Evolutionary conservation across 2,113 vertebrate genomes (phyloP), one percentile per base, ranked within the genome.

Genomic region (Ailurus styani): DNA sequence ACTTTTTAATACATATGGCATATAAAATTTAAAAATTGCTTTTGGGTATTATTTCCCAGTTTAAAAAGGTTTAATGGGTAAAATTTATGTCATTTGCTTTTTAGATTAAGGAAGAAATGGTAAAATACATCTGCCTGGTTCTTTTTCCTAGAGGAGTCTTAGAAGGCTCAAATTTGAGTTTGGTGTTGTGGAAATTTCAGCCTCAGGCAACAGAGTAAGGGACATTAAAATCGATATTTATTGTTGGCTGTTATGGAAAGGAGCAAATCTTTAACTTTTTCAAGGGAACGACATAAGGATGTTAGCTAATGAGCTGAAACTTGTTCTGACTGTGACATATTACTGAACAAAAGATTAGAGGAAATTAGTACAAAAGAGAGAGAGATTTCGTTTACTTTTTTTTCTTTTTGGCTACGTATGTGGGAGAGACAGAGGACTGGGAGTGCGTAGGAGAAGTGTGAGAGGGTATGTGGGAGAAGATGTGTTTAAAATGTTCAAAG

Each of bases 401-500:
- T 54, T 40, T 11, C 87, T 92, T 60, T 92, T 98, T 92, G 93
- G 18, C 60, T 95, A 78, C 45, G 20, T 94, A 85, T 72, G 75
- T 96, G 87, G 91, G 90, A 79, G 81, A 94, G 93, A 82, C 42
- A 27, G 64, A 54, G 62, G 54, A 77, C 31, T 31, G 45, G 62
- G 86, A 87, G 37, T 88, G 52, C 0, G n/a, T 94, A 50, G 79
- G 97, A 57, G 55, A 97, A 72, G 83, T 96, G 87, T 83, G 87
- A 95, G 96, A 97, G 94, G 78, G 62, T 75, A 23, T 31, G 83
- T 96, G 93, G 97, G 97, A 98, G 47, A 89, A 91, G 34, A 95
- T 86, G 50, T 20, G n/a, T 93, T 96, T 89, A 81, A 97, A 70
- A 34, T 94, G 79, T 87, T 97, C 83, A 55, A 88, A 97, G 29